Conservation (phyloP, 2,888 invertebrate genomes). For the Clepsis dumicolana region DNA sequence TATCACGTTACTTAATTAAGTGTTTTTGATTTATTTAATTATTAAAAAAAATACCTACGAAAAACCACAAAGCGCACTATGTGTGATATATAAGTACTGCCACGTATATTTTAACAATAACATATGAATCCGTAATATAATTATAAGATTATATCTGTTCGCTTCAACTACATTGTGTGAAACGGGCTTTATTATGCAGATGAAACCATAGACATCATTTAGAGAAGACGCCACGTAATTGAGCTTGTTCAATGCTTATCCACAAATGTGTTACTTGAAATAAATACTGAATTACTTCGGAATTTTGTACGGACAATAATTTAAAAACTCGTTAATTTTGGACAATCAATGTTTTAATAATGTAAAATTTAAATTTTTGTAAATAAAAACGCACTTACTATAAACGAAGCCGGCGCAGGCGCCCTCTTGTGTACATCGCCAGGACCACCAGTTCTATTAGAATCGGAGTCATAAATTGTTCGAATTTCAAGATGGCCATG, state of each 20-base stretch:
- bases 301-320: not conserved
- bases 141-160: too few relatives aligned
- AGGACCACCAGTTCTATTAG: conserved; percentile 14
- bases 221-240: not conserved
- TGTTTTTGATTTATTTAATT: too few relatives aligned
- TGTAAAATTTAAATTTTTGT: conserved; percentile 8
- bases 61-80: too few relatives aligned
- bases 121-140: too few relatives aligned
- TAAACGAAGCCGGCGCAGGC: conserved; percentile 43
- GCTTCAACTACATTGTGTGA: too few relatives aligned
- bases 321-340: not conserved
- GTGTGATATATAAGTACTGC: too few relatives aligned
- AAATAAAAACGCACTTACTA: conserved; percentile 50
- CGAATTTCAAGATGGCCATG: conserved; percentile 84
- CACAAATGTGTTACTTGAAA: not conserved
- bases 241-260: not conserved
- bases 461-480: conserved; percentile 63
- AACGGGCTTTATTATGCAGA: not conserved
- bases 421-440: conserved; percentile 54
- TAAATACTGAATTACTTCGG: not conserved
- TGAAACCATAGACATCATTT: not conserved
- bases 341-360: not conserved
- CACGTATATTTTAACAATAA: too few relatives aligned
- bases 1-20: too few relatives aligned
- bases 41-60: too few relatives aligned